Conservation (phyloP, 2,113 vertebrate species). For the Zingel zingel region DNA sequence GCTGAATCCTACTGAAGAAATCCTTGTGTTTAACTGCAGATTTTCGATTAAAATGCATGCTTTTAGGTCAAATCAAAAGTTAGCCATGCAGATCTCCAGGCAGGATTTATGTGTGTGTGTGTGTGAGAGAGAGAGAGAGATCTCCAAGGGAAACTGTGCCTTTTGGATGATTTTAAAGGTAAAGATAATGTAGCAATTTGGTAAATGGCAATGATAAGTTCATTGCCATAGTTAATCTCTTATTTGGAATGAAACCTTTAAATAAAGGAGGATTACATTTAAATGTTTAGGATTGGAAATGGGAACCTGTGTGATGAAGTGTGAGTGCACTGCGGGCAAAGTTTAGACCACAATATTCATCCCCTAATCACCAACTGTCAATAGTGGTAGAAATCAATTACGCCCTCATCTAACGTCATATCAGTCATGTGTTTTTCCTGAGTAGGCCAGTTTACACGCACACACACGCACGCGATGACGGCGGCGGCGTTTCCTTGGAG, state of each 20-base stretch:
- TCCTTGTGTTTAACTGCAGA: constrained; percentile 53
- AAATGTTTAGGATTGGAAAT: constrained; percentile 10
- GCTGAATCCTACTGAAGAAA: constrained; percentile 48
- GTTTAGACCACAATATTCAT: constrained; percentile 51
- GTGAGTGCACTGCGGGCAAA: constrained; percentile 29
- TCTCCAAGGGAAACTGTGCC: constrained; percentile 63
- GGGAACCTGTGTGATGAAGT: constrained; percentile 22
- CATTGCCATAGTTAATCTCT: constrained; percentile 1
- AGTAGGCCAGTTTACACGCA: constrained; percentile 15
- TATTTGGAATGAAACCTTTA: constrained; percentile 3
- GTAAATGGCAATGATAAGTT: constrained; percentile 1
- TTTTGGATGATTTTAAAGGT: constrained; percentile 60
- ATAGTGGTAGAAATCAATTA: constrained; percentile 42
- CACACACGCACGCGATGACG: constrained; percentile 5
- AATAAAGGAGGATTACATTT: not conserved
- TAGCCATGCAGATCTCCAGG: constrained; percentile 48
- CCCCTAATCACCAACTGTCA: constrained; percentile 53
- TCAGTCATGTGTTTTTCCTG: constrained; percentile 32
- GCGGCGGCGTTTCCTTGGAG: constrained; percentile 54
- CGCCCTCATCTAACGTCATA: constrained; percentile 38
- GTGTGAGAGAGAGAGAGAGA: too few species aligned
- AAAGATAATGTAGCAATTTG: constrained; percentile 43
- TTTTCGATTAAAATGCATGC: constrained; percentile 71
- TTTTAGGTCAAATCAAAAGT: constrained; percentile 59
- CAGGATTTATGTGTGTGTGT: constrained; percentile 43